These are phyloP conservation scores for Palythoa heliodiscus DNA, from an alignment of 92 coral and sea anemone species.

Conservation along the genomic window DNA sequence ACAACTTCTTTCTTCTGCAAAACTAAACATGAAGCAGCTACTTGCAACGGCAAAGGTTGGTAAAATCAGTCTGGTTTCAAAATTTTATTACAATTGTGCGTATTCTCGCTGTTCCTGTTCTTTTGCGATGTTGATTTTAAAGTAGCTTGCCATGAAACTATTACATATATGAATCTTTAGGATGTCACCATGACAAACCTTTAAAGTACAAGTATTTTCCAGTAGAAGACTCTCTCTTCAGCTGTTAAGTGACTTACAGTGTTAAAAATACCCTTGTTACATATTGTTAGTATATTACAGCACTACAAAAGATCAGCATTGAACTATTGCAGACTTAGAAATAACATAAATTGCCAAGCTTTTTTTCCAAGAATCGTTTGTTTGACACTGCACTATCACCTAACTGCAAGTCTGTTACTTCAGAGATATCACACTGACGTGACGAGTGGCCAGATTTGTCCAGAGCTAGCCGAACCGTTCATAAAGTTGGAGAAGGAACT, in stretches of 20 bases:
- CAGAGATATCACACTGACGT: slow-evolving; percentile 72
- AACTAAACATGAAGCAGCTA: slow-evolving; percentile 83
- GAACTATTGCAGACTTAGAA: too few species aligned
- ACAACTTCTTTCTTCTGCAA: slow-evolving; percentile 91
- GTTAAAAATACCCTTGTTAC: too few species aligned
- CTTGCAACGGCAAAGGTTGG: slow-evolving; percentile 83
- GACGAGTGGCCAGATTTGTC: slow-evolving; percentile 48
- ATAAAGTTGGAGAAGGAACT: slow-evolving; percentile 56
- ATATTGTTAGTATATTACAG: too few species aligned
- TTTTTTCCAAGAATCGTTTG: not conserved
- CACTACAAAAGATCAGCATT: not conserved
- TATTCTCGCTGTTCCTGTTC: too few species aligned
- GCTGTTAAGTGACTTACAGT: too few species aligned
- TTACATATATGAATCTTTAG: too few species aligned
- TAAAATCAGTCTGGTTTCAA: not conserved
- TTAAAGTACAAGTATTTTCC: too few species aligned
- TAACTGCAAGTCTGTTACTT: not conserved
- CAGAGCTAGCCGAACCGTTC: slow-evolving; percentile 56
- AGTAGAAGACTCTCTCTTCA: too few species aligned
- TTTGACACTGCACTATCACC: not conserved
- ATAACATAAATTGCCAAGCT: not conserved
- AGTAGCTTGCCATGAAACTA: too few species aligned
- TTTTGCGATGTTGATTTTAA: too few species aligned
- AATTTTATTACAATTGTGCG: not conserved
- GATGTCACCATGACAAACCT: too few species aligned